phyloP scores from a whole-genome alignment of 2,888 invertebrate species.

The Tenthredo livida region DNA sequence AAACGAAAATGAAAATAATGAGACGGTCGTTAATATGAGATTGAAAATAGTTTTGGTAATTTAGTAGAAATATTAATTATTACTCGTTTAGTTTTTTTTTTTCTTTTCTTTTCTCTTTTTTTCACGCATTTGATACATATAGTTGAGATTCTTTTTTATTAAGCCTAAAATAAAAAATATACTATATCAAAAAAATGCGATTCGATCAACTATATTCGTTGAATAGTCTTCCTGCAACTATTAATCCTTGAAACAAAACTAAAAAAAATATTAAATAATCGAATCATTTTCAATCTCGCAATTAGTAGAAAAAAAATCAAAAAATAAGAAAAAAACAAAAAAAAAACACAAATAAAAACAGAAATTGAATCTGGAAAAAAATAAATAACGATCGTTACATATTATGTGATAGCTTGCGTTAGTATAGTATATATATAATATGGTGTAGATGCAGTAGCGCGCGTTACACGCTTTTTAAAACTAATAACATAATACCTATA shows the following conservation, averaged over 20 bases:
- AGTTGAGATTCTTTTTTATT: not conserved
- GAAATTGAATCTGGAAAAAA: not conserved
- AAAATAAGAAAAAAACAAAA: too few species aligned
- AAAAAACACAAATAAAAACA: too few species aligned
- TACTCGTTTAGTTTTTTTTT: not conserved
- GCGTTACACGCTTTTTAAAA: slow-evolving; percentile 17
- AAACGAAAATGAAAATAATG: not conserved
- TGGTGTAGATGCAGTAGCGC: not conserved
- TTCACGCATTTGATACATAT: not conserved
- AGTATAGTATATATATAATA: slow-evolving; percentile 30
- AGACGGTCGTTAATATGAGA: not conserved
- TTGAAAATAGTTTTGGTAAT: not conserved
- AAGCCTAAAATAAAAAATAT: too few species aligned
- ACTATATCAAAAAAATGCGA: too few species aligned
- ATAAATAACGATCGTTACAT: not conserved
- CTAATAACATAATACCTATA: slow-evolving; percentile 65
- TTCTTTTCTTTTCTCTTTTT: not conserved
- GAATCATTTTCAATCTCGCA: not conserved
- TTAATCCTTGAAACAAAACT: too few species aligned
- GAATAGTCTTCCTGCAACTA: slow-evolving; percentile 16
- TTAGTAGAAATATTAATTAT: not conserved
- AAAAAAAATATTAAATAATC: not conserved
- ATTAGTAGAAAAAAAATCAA: too few species aligned
- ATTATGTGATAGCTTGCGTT: slow-evolving; percentile 2
- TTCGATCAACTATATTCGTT: not conserved